Conservation (phyloP, 2,797 vertebrate species). For the Oreonectes daqikongensis region DNA sequence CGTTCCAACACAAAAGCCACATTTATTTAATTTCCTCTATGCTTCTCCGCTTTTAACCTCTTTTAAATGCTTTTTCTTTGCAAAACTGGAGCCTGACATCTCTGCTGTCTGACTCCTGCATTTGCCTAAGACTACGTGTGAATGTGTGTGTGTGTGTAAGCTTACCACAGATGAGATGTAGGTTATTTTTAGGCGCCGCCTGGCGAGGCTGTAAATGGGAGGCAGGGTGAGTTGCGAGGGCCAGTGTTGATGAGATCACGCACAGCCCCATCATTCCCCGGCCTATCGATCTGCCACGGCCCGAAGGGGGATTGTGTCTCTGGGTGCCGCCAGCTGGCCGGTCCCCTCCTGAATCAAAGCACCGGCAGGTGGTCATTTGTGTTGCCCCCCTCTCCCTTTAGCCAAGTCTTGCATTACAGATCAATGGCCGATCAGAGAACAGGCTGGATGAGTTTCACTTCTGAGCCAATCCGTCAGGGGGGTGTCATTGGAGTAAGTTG, state of each 20-base stretch:
- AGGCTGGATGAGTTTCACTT: constrained; percentile 49
- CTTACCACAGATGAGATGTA: constrained; percentile 38
- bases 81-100: background rate
- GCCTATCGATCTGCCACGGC: constrained; percentile 53
- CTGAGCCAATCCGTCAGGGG: constrained; percentile 41
- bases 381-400: constrained; percentile 39
- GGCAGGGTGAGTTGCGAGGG: constrained; percentile 69
- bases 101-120: background rate
- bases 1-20: background rate
- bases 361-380: constrained; percentile 60
- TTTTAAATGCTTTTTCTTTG: background rate
- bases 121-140: background rate
- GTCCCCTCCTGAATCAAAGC: constrained; percentile 54
- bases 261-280: constrained; percentile 65
- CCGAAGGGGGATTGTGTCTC: constrained; percentile 51
- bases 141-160: constrained; percentile 21
- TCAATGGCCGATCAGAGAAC: constrained; percentile 55
- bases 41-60: background rate
- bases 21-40: background rate
- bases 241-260: constrained; percentile 75
- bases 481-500: constrained; percentile 36
- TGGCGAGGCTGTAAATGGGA: constrained; percentile 71
- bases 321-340: constrained; percentile 57
- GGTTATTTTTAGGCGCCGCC: constrained; percentile 53
- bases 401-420: constrained; percentile 53